phyloP scores from a whole-genome alignment of 2,888 invertebrate species.

The Itoplectis maculator region DNA sequence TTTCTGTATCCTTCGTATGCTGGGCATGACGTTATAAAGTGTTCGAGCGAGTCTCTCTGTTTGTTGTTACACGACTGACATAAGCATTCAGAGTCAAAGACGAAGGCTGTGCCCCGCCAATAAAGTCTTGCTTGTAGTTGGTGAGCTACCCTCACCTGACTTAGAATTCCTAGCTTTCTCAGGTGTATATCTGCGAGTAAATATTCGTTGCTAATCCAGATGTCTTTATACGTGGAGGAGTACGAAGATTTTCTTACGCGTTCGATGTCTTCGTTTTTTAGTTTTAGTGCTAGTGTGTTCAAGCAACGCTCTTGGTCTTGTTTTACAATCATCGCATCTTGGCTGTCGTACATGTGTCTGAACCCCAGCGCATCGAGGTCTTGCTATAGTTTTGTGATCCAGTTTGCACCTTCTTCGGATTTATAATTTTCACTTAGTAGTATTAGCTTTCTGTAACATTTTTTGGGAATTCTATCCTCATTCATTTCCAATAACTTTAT shows the following conservation, averaged over 20 bases:
- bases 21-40: background rate
- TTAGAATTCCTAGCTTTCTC: background rate
- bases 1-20: slow-evolving; percentile 11
- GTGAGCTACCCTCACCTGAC: background rate
- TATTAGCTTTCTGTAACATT: slow-evolving; percentile 4
- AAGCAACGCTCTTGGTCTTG: background rate
- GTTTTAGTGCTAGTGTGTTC: background rate
- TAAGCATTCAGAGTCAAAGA: background rate
- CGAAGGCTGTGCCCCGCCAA: background rate
- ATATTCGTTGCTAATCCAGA: background rate
- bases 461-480: background rate
- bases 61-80: background rate
- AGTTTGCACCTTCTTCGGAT: background rate
- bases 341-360: background rate
- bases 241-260: background rate
- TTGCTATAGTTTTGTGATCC: slow-evolving; percentile 1
- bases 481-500: background rate
- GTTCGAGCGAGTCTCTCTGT: background rate
- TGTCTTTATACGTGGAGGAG: background rate
- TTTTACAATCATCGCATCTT: background rate
- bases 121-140: background rate
- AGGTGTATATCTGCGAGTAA: background rate
- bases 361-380: background rate
- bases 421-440: background rate
- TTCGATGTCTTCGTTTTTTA: slow-evolving; percentile 1